phyloP scores from a whole-genome alignment of 2,113 vertebrate genomes.

The Circaetus gallicus region DNA sequence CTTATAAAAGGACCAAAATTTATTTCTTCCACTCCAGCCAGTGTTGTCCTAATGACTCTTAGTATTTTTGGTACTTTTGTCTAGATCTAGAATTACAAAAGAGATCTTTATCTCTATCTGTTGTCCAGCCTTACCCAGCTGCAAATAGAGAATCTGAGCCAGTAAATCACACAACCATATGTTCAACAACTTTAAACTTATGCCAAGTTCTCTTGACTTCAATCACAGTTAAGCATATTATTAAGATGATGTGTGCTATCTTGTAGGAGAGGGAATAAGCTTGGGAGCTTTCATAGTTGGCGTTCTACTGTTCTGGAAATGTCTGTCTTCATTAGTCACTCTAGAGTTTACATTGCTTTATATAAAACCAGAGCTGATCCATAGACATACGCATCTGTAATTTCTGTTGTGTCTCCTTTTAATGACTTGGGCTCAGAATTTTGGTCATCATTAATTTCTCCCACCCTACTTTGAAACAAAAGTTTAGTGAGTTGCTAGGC shows the following conservation, averaged over 20 bases:
- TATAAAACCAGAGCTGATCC: not conserved
- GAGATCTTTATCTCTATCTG: not conserved
- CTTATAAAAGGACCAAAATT: not conserved
- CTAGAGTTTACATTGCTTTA: not conserved
- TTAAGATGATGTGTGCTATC: not conserved
- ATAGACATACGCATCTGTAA: not conserved
- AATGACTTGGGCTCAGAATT: not conserved
- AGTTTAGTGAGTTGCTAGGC: not conserved
- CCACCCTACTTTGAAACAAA: not conserved
- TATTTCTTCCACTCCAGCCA: not conserved
- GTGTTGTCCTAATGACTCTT: not conserved
- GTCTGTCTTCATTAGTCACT: not conserved
- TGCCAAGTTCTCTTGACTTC: not conserved
- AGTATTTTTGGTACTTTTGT: constrained; percentile 2
- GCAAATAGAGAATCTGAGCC: not conserved
- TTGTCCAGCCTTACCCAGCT: not conserved
- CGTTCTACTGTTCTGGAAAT: not conserved
- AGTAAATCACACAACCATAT: not conserved
- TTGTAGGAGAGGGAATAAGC: not conserved
- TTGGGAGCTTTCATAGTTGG: not conserved
- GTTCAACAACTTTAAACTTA: constrained; percentile 4
- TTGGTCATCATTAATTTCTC: not conserved
- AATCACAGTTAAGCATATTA: not conserved
- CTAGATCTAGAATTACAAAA: constrained; percentile 27
- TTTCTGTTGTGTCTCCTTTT: not conserved